phyloP scores from a whole-genome alignment of 2,113 vertebrate species.

The Hystrix brachyura region DNA sequence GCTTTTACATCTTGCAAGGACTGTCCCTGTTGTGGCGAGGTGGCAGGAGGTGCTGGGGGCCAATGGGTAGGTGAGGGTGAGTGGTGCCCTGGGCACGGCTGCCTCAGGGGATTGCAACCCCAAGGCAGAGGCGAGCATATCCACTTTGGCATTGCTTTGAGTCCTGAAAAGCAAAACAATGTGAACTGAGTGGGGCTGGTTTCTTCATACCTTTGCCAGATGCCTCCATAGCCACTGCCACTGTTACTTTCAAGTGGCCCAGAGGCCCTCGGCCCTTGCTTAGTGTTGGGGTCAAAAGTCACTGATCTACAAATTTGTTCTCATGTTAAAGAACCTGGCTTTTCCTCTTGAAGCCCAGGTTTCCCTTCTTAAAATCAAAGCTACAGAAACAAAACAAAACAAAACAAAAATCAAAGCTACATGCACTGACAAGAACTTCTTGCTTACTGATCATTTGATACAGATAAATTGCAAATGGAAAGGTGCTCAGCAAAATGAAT shows the following conservation, averaged over 20 bases:
- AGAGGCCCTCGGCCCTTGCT: neutral
- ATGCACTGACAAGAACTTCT: neutral
- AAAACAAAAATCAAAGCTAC: conserved; percentile 45
- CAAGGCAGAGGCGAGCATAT: neutral
- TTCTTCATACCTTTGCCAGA: neutral
- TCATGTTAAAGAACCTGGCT: neutral
- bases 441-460: neutral
- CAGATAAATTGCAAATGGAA: conserved; percentile 48
- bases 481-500: conserved; percentile 34
- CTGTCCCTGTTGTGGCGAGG: neutral
- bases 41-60: neutral
- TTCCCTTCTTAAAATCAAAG: neutral
- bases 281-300: neutral
- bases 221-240: neutral
- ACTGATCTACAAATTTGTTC: neutral
- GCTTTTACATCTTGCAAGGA: neutral
- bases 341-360: neutral
- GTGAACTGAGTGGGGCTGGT: neutral
- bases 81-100: too few species aligned
- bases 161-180: neutral
- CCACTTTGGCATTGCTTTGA: neutral
- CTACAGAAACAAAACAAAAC: neutral
- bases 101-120: rapidly evolving
- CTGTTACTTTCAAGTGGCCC: neutral
- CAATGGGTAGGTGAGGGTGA: neutral